Evolutionary conservation across 2,113 vertebrate genomes (phyloP).

Genomic region (Melanostigma gelatinosum): DNA sequence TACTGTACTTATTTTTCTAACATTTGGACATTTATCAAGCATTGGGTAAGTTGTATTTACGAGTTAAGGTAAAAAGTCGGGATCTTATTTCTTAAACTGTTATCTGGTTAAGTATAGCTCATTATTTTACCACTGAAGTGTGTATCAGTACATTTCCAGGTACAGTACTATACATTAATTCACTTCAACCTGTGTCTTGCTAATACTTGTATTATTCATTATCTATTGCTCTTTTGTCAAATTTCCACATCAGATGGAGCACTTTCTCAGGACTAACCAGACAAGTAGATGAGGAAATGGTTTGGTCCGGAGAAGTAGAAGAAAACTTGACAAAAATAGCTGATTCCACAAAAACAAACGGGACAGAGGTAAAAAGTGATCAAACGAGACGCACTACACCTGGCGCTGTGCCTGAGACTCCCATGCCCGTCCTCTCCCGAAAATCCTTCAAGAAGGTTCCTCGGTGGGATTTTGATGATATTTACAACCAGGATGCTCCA

Average conservation of each 20-base stretch:
- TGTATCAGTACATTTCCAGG: not conserved
- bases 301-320: not conserved
- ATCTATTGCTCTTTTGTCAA: not conserved
- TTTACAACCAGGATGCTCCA: conserved; percentile 63
- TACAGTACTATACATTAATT: not conserved
- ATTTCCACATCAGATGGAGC: conserved; percentile 21
- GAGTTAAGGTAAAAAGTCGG: not conserved
- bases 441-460: conserved; percentile 61
- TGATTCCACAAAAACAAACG: not conserved
- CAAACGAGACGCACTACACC: rapidly evolving
- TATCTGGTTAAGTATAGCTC: not conserved
- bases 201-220: not conserved
- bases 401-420: conserved; percentile 22
- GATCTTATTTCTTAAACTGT: not conserved
- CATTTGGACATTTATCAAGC: not conserved
- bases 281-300: rapidly evolving
- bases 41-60: conserved; percentile 50
- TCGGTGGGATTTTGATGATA: conserved; percentile 78
- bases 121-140: not conserved
- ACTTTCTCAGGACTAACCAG: not conserved
- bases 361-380: not conserved
- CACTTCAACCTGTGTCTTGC: not conserved
- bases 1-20: conserved; percentile 8
- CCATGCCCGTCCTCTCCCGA: conserved; percentile 50
- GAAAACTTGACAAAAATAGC: not conserved